A percentile compares a stretch with the other conserved stretches of the same genome.
Conservation (phyloP, 2,888 invertebrate species). For the Zygogramma bicolorata region DNA sequence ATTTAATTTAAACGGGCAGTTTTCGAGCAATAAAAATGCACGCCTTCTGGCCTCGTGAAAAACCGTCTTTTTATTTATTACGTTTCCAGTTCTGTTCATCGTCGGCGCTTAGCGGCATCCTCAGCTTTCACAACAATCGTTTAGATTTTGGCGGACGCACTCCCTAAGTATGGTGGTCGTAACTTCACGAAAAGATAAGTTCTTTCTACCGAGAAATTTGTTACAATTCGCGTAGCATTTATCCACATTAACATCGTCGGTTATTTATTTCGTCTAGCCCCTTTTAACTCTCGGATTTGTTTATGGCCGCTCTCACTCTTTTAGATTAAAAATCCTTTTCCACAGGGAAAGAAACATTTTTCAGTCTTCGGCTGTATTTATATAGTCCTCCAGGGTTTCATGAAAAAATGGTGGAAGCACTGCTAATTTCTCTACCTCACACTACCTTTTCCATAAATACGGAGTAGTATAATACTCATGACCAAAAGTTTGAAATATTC, state of each 20-base stretch:
- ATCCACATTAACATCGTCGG: constrained; percentile 65
- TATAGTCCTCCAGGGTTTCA: neutral
- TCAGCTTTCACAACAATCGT: neutral
- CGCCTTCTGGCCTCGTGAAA: constrained; percentile 68
- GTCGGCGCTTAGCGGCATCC: constrained; percentile 45
- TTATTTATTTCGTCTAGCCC: constrained; percentile 66
- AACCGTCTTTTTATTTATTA: constrained; percentile 68
- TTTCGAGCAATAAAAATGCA: constrained; percentile 69
- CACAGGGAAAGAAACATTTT: neutral
- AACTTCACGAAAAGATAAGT: constrained; percentile 60
- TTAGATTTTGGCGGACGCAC: constrained; percentile 21
- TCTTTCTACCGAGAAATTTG: constrained; percentile 66
- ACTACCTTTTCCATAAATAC: too few species aligned
- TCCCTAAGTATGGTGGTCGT: constrained; percentile 36
- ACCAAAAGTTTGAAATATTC: too few species aligned
- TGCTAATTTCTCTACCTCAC: neutral
- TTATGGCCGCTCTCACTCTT: constrained; percentile 58
- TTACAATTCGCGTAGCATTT: constrained; percentile 66
- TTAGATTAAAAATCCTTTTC: constrained; percentile 48
- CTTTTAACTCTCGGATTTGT: constrained; percentile 63
- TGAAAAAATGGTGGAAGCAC: neutral
- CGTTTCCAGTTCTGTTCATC: constrained; percentile 46
- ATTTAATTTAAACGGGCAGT: constrained; percentile 69
- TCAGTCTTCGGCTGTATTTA: neutral
- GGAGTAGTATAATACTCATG: too few species aligned